Conservation (phyloP, 2,113 vertebrate genomes). For the Macroglossus sobrinus region DNA sequence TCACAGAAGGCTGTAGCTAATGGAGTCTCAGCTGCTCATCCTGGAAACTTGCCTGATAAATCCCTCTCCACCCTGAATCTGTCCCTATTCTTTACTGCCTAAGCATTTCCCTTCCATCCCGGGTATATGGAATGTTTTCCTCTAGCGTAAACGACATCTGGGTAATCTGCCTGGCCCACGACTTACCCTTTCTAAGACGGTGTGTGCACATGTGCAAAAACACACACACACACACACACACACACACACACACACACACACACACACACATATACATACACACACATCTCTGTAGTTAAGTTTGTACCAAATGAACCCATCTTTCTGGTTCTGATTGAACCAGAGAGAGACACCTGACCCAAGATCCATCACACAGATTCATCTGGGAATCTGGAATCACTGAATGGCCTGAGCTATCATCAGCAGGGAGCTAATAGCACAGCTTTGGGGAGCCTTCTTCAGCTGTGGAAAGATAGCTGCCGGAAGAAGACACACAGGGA, state of each 20-base stretch:
- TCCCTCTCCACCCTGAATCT: not conserved
- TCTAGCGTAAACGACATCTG: not conserved
- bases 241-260: rapidly evolving
- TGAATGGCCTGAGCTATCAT: not conserved
- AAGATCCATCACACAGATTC: not conserved
- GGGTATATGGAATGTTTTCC: not conserved
- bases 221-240: not conserved
- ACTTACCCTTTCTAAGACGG: not conserved
- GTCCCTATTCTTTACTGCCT: not conserved
- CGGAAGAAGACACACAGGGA: not conserved
- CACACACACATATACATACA: not conserved
- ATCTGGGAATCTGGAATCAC: not conserved
- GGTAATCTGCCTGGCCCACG: not conserved
- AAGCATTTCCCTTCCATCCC: not conserved
- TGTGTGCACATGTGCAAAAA: too few relatives aligned
- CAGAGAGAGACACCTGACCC: not conserved
- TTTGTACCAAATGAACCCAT: not conserved
- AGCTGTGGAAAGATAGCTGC: not conserved
- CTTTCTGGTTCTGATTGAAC: not conserved
- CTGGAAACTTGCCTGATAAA: not conserved
- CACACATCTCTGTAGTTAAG: not conserved
- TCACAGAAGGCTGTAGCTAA: not conserved
- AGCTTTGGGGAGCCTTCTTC: not conserved
- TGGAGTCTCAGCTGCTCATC: not conserved
- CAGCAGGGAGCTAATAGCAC: not conserved